Evolutionary conservation across 2,797 vertebrate genomes (phyloP).

Genomic region (Alca torda): DNA sequence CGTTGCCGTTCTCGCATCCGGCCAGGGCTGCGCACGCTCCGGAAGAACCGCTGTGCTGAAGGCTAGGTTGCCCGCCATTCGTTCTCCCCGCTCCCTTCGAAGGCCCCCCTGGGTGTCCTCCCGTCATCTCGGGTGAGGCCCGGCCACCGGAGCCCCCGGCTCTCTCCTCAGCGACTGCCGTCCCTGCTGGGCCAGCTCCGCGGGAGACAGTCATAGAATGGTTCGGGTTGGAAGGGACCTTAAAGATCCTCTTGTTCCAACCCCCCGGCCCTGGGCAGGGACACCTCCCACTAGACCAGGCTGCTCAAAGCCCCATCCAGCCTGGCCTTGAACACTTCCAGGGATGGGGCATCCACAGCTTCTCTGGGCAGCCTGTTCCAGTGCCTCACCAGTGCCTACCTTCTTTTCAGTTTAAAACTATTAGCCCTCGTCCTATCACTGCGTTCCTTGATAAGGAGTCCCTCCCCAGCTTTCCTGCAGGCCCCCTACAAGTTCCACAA

Average conservation of each 20-base stretch:
- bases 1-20: neutral
- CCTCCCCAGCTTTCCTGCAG: neutral
- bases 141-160: accelerated
- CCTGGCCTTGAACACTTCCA: neutral
- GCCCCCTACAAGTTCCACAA: neutral
- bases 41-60: too few species aligned
- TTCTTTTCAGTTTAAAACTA: neutral
- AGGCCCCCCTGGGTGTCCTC: too few species aligned
- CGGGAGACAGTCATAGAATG: neutral
- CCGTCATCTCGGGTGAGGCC: neutral
- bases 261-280: neutral
- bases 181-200: accelerated
- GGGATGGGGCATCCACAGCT: neutral
- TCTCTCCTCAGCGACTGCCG: accelerated
- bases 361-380: neutral
- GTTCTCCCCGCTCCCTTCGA: accelerated
- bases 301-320: neutral
- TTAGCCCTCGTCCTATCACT: neutral
- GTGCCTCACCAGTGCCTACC: neutral
- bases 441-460: neutral
- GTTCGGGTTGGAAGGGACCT: neutral
- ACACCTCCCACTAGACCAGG: neutral
- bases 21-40: neutral
- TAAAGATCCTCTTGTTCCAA: neutral
- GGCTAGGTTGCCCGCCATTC: neutral